Evolutionary conservation across 1,140 invertebrate species (phyloP), one percentile per base, ranked within the genome.

Genomic region (Ephestia elutella): DNA sequence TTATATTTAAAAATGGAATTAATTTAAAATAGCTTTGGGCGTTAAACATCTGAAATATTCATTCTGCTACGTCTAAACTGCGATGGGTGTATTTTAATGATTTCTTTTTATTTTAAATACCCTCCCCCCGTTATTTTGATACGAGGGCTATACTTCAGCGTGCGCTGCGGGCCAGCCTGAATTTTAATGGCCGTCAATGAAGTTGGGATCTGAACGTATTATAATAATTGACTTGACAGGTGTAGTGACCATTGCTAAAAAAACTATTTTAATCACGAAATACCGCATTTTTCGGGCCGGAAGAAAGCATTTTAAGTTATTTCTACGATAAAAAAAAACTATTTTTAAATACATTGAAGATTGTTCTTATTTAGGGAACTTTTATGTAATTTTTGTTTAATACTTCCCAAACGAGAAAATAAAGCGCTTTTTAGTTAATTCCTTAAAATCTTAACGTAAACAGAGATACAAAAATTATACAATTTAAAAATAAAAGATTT

Each of bases 161-260:
- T 11, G 7, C 18, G 21, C 50, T 53, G 20, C 20, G 19, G 50
- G 50, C 19, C 13, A 15, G 21, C 50, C 49, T 53, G 50, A 53
- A 53, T 53, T 53, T 53, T 53, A 53, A 53, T 53, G 50, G 50
- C 50, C 20, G 10, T n/a, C 50, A 53, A 53, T 53, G 50, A 53
- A 53, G 50, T 53, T 17, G 21, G 20, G 19, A 53, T 53, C n/a
- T 18, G 19, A 25, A 53, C 4, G n/a, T 53, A 21, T 19, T 50
- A 50, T 25, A 53, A 25, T 53, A 13, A 20, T 50, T 11, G 49
- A 50, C 9, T 44, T 10, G 19, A 21, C 50, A 53, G 50, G 50
- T 53, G 50, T 44, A 4, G 38, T 44, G 2, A 44, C 38, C 10
- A 15, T 44, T 44, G 13, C 13, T 44, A 44, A 10, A 44, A 38